A percentile compares a stretch with the other conserved stretches of the same genome.
phyloP scores from a whole-genome alignment of 2,888 invertebrate genomes.

The Apotomis turbidana region DNA sequence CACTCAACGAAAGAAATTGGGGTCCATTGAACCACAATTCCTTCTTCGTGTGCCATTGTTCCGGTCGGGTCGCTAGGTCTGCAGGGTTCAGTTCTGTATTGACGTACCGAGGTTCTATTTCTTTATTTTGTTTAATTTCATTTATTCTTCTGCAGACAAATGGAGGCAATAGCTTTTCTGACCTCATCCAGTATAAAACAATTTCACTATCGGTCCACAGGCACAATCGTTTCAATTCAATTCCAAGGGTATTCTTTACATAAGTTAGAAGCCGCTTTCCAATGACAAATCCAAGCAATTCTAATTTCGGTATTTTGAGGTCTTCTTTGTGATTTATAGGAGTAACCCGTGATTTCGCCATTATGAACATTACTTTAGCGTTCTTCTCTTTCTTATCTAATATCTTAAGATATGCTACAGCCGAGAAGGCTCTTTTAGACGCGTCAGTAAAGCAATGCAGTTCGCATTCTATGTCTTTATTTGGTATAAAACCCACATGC shows the following conservation, averaged over 20 bases:
- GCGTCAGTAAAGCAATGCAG: conserved; percentile 26
- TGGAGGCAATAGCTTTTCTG: conserved; percentile 17
- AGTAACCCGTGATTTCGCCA: not conserved
- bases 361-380: not conserved
- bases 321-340: conserved; percentile 3
- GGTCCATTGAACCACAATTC: conserved; percentile 39
- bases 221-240: not conserved
- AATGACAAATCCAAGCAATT: conserved; percentile 20
- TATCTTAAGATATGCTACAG: conserved; percentile 6
- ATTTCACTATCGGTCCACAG: conserved; percentile 21
- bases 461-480: not conserved
- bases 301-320: conserved; percentile 20
- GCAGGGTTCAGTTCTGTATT: conserved; percentile 30
- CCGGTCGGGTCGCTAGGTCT: conserved; percentile 37
- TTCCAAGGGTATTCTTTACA: not conserved
- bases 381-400: not conserved
- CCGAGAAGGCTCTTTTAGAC: conserved; percentile 7
- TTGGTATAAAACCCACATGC: not conserved
- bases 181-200: conserved; percentile 20
- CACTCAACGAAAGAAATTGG: not conserved
- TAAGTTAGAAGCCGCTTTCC: conserved; percentile 13
- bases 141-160: conserved; percentile 11
- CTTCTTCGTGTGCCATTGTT: conserved; percentile 17
- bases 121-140: conserved; percentile 11
- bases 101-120: conserved; percentile 7